Evolutionary conservation across 2,888 invertebrate genomes (phyloP).

Genomic region (Acleris emargana): DNA sequence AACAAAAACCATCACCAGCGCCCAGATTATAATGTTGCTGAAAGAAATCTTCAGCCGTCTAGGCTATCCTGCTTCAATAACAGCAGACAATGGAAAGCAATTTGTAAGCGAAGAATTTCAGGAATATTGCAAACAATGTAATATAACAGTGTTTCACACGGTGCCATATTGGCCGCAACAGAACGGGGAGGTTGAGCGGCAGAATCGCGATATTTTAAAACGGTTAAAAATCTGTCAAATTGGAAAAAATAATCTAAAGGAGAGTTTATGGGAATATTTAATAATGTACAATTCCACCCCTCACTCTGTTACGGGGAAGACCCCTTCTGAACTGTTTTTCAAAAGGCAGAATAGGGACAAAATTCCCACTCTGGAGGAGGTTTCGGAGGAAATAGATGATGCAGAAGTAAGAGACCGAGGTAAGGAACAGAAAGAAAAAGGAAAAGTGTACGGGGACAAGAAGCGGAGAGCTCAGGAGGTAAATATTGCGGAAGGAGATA

Average conservation of each 20-base stretch:
- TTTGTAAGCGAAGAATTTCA: conserved; percentile 42
- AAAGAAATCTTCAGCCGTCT: conserved; percentile 42
- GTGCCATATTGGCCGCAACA: conserved; percentile 46
- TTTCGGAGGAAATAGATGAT: not conserved
- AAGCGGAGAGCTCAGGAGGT: too few species aligned
- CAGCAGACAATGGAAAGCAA: conserved; percentile 44
- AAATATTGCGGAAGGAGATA: too few species aligned
- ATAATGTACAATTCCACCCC: conserved; percentile 28
- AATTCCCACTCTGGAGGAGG: not conserved
- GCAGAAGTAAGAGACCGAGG: not conserved
- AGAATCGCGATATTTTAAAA: too few species aligned
- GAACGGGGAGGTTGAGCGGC: conserved; percentile 48
- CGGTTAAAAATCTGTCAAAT: conserved; percentile 40
- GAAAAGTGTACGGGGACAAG: not conserved
- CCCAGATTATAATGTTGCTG: conserved; percentile 34
- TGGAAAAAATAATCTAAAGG: conserved; percentile 37
- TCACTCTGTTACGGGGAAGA: not conserved
- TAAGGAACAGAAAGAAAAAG: not conserved
- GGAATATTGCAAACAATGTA: conserved; percentile 33
- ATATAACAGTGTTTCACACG: conserved; percentile 40
- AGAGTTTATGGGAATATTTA: conserved; percentile 32
- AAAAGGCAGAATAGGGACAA: not conserved
- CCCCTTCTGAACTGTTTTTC: not conserved
- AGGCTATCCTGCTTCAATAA: conserved; percentile 40
- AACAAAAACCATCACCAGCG: conserved; percentile 29